Percentiles rank a stretch among this genome's conserved stretches.
Conservation (phyloP, 1,140 invertebrate species). For the Popillia japonica region DNA sequence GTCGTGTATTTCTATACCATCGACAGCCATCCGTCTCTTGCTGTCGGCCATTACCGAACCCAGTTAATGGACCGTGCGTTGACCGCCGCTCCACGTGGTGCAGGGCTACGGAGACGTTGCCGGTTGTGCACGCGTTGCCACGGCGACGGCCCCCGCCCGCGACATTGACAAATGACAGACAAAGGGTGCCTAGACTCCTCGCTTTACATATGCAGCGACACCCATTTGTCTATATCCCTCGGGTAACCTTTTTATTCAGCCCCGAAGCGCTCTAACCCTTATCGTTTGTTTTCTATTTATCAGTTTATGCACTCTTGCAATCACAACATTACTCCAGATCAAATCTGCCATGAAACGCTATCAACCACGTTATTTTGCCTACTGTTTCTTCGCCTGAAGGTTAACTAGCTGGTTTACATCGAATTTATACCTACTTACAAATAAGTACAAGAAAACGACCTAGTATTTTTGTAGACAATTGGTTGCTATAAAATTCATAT, state of each 20-base stretch:
- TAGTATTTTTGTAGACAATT: too few relatives aligned
- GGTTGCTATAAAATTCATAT: too few relatives aligned
- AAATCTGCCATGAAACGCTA: constrained; percentile 37
- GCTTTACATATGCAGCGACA: constrained; percentile 61
- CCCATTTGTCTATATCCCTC: constrained; percentile 58
- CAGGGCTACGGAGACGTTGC: constrained; percentile 36
- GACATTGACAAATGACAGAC: constrained; percentile 59
- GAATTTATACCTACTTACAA: too few relatives aligned
- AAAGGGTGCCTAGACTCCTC: constrained; percentile 58
- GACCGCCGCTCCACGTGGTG: constrained; percentile 40
- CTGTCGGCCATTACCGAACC: constrained; percentile 41
- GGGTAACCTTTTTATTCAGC: constrained; percentile 43
- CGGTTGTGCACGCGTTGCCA: constrained; percentile 49
- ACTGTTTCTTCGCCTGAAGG: constrained; percentile 9
- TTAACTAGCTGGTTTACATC: not conserved
- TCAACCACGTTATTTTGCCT: constrained; percentile 28
- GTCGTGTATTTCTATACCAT: constrained; percentile 15
- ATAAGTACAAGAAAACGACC: too few relatives aligned
- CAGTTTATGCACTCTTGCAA: constrained; percentile 39
- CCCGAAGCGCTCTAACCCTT: constrained; percentile 43
- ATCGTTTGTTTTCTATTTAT: constrained; percentile 42
- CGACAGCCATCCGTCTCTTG: constrained; percentile 36
- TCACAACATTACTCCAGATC: constrained; percentile 39
- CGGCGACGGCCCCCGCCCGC: constrained; percentile 55
- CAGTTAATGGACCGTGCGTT: constrained; percentile 43